Evolutionary conservation across 2,797 vertebrate species (phyloP).

Genomic region (Paguma larvata): DNA sequence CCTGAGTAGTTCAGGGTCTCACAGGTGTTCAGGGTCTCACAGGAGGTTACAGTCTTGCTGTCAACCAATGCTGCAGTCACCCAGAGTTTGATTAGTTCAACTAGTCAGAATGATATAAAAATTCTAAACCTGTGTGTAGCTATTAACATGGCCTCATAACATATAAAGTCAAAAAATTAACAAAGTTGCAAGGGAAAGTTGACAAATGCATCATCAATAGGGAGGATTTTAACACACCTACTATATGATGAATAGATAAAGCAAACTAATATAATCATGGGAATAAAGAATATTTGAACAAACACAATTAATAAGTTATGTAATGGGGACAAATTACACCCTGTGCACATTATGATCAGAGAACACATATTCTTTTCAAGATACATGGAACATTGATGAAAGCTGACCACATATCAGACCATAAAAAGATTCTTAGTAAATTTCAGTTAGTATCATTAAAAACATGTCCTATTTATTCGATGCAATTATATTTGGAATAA

Average conservation of each 20-base stretch:
- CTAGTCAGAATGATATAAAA: not conserved
- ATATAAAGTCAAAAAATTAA: not conserved
- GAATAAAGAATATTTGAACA: not conserved
- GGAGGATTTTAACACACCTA: not conserved
- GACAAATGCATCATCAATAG: not conserved
- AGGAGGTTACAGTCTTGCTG: not conserved
- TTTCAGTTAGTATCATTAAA: not conserved
- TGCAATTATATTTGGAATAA: not conserved
- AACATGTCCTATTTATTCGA: not conserved
- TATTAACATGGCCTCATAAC: not conserved
- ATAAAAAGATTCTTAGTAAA: not conserved
- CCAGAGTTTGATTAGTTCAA: not conserved
- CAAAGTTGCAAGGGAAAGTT: not conserved
- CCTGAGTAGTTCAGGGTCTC: not conserved
- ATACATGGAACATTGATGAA: not conserved
- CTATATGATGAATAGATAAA: not conserved
- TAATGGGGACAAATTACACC: not conserved
- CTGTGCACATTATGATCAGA: not conserved
- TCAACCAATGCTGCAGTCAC: not conserved
- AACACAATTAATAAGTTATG: not conserved
- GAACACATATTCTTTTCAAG: not conserved
- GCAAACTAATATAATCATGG: not conserved
- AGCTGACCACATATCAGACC: not conserved
- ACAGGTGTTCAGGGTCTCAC: not conserved
- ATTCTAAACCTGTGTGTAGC: not conserved